Conservation (phyloP, 2,113 vertebrate species). For the Numida meleagris region DNA sequence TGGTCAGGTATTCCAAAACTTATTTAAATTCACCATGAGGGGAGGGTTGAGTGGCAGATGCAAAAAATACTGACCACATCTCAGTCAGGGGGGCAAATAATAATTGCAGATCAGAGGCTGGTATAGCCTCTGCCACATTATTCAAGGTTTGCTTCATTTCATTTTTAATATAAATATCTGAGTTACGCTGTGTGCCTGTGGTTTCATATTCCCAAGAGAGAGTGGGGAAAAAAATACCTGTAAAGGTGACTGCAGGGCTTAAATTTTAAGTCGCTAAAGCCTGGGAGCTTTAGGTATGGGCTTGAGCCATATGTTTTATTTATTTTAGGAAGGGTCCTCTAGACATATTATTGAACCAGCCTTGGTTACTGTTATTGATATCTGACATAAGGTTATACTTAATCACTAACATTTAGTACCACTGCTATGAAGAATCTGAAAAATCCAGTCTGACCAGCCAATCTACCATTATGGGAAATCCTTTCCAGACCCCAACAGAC, state of each 20-base stretch:
- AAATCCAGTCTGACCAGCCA: constrained; percentile 62
- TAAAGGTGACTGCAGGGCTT: constrained; percentile 67
- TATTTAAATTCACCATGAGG: not conserved
- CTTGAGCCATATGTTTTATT: constrained; percentile 70
- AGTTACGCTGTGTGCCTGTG: constrained; percentile 26
- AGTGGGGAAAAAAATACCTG: constrained; percentile 63
- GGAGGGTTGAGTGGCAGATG: not conserved
- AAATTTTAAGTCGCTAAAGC: constrained; percentile 70
- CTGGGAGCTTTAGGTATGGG: constrained; percentile 59
- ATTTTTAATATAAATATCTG: constrained; percentile 68
- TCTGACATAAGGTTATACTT: constrained; percentile 69
- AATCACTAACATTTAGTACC: constrained; percentile 70
- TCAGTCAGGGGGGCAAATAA: constrained; percentile 28
- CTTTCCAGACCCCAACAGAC: constrained; percentile 53
- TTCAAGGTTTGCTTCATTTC: constrained; percentile 66
- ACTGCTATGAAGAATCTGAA: constrained; percentile 50
- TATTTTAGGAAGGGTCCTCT: constrained; percentile 68
- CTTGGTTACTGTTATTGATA: constrained; percentile 73
- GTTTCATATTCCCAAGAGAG: constrained; percentile 67
- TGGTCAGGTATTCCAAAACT: not conserved
- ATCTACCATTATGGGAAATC: constrained; percentile 52
- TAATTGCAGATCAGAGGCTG: constrained; percentile 25
- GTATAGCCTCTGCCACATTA: constrained; percentile 24
- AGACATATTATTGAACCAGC: constrained; percentile 66
- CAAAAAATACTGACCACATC: constrained; percentile 20